phyloP scores from a whole-genome alignment of 2,888 invertebrate genomes.

The Eupithecia subumbrata region DNA sequence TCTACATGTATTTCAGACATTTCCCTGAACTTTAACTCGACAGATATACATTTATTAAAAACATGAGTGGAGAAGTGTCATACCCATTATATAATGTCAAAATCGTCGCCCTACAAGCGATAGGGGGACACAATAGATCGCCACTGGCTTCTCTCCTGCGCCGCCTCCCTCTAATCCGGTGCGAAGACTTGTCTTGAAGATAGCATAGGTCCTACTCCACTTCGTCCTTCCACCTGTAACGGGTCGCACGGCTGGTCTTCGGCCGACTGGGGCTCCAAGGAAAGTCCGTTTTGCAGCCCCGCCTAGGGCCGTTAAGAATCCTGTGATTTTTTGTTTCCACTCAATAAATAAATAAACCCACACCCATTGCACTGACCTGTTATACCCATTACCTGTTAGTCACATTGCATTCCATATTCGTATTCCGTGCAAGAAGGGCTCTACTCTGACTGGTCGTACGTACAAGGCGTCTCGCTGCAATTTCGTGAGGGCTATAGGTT shows the following conservation, averaged over 20 bases:
- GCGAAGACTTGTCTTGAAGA: neutral
- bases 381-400: neutral
- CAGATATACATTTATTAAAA: too few relatives aligned
- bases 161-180: too few relatives aligned
- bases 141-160: too few relatives aligned
- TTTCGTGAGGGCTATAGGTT: slow-evolving; percentile 63
- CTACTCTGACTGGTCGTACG: slow-evolving; percentile 43
- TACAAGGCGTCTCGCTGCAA: slow-evolving; percentile 63
- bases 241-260: too few relatives aligned
- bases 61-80: too few relatives aligned
- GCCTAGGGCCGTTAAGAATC: too few relatives aligned
- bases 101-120: too few relatives aligned
- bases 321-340: too few relatives aligned
- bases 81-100: too few relatives aligned
- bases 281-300: neutral
- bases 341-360: neutral
- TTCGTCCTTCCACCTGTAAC: neutral
- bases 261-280: neutral
- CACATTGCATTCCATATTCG: slow-evolving; percentile 5
- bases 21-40: too few relatives aligned
- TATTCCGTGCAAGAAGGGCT: slow-evolving; percentile 15
- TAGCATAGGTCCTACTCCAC: neutral
- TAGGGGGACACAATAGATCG: too few relatives aligned
- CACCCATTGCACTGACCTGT: neutral
- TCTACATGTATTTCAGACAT: too few relatives aligned